Conservation (phyloP, 2,113 vertebrate genomes). For the Polypterus bichir region DNA sequence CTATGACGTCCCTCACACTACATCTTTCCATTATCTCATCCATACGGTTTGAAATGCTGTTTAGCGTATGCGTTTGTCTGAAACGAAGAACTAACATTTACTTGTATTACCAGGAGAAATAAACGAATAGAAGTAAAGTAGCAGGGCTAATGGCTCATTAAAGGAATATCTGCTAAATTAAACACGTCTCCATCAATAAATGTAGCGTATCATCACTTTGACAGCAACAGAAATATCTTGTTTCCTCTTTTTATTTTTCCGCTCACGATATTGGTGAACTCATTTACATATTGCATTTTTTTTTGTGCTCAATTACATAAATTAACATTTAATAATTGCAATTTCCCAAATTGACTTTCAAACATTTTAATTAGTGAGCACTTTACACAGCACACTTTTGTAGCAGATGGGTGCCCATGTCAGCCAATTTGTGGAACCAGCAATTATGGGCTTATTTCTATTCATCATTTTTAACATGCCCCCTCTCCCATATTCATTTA, state of each 20-base stretch:
- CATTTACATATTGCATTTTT: slow-evolving; percentile 20
- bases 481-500: slow-evolving; percentile 25
- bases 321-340: slow-evolving; percentile 44
- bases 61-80: too few relatives aligned
- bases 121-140: slow-evolving; percentile 23
- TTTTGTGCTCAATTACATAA: slow-evolving; percentile 32
- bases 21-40: too few relatives aligned
- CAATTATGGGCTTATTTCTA: slow-evolving; percentile 46
- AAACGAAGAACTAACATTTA: too few relatives aligned
- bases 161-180: slow-evolving; percentile 45
- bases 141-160: slow-evolving; percentile 45
- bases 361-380: slow-evolving; percentile 50
- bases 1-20: too few relatives aligned
- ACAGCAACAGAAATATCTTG: slow-evolving; percentile 45
- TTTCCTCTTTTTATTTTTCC: slow-evolving; percentile 17
- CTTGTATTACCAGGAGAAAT: too few relatives aligned
- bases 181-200: slow-evolving; percentile 49
- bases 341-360: slow-evolving; percentile 45
- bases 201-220: slow-evolving; percentile 53
- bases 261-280: slow-evolving; percentile 20
- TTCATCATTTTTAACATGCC: slow-evolving; percentile 36
- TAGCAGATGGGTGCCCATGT: slow-evolving; percentile 46
- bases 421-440: slow-evolving; percentile 40
- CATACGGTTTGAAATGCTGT: too few relatives aligned
- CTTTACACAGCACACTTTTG: slow-evolving; percentile 34